Base-by-base conservation (phyloP, 2,797 vertebrate genomes). In the Cuculus canorus region DNA sequence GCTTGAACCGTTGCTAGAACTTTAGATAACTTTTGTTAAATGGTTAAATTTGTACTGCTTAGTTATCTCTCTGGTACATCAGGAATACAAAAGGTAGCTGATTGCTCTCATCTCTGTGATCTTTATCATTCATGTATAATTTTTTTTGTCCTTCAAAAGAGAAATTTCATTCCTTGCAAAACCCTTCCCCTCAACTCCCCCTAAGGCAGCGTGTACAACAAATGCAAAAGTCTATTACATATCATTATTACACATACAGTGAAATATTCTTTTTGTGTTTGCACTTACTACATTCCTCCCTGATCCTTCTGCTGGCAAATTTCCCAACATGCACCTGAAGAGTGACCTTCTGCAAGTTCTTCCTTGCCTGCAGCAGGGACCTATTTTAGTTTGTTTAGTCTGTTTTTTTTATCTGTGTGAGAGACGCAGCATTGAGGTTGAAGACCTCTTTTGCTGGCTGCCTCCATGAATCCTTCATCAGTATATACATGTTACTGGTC, bases 401-500 rank as follows among this genome's bases (percentile, higher is more conserved):
- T 75, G 12, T 0, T 8, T 76, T 92, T 76, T 88, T 84, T 90
- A 37, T 53, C n/a, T 52, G 21, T 0, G 0, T 60, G 33, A 47
- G 61, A 83, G 69, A 63, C 33, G 59, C 61, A 90, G 43, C 54
- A 14, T 43, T 0, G 30, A 76, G 52, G 17, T 12, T 72, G 59
- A 63, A 39, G 33, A 23, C 33, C 28, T 73, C 33, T 33, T 48
- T 75, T 69, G 10, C 59, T 63, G 61, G 17, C 43, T 52, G 1
- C 11, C 10, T 66, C 45, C 14, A 1, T 17, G 24, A 47, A 45
- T 50, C 41, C 48, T 15, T 77, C 50, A 68, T 53, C 82, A 32
- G 18, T 50, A 24, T 39, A 11, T 2, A 25, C 2, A 1, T 0
- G 0, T 69, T 66, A 7, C 32, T 43, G 2, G 17, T 54, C n/a